Evolutionary conservation across 2,888 invertebrate genomes (phyloP).

Genomic region (Lumbricus terrestris): DNA sequence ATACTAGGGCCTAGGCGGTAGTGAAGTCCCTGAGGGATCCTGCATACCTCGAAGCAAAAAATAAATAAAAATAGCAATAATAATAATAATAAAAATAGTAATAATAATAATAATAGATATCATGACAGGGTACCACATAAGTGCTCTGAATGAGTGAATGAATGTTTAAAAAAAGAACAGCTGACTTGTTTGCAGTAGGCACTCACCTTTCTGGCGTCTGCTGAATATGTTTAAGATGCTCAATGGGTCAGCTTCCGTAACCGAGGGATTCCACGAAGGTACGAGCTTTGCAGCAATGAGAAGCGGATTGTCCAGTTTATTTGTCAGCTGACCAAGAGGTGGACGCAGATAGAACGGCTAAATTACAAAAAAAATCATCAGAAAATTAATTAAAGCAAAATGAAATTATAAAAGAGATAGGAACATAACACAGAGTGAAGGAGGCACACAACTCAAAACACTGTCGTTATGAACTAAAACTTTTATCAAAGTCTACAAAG

Average conservation of each 20-base stretch:
- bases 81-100: too few relatives aligned
- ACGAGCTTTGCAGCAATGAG: not conserved
- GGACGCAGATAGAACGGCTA: conserved; percentile 14
- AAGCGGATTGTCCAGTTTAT: not conserved
- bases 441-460: too few relatives aligned
- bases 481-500: too few relatives aligned
- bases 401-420: not conserved
- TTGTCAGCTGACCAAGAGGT: not conserved
- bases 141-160: too few relatives aligned
- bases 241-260: conserved; percentile 16
- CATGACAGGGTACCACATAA: too few relatives aligned
- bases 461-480: too few relatives aligned
- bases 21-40: too few relatives aligned
- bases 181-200: not conserved
- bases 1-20: too few relatives aligned
- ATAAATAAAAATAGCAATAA: too few relatives aligned
- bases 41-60: too few relatives aligned
- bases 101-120: too few relatives aligned
- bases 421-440: not conserved
- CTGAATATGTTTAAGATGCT: conserved; percentile 21
- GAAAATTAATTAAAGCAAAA: not conserved
- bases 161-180: too few relatives aligned
- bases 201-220: conserved; percentile 18
- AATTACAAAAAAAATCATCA: not conserved
- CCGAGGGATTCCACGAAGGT: conserved; percentile 12